Conservation (phyloP, 30 jellyfish, hydroid and myxozoan species). For the Aurelia sp. region DNA sequence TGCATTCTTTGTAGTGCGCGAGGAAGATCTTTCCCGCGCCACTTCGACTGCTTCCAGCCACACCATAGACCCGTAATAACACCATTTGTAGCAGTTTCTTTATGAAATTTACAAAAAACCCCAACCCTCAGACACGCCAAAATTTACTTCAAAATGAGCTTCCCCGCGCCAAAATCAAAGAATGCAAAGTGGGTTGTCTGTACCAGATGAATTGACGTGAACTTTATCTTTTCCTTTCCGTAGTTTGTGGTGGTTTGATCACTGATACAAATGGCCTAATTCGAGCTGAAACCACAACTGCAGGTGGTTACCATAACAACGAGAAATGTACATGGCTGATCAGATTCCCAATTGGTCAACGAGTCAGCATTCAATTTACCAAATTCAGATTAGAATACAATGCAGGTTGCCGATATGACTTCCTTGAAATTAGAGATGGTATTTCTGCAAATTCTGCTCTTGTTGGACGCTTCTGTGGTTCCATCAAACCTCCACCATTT, state of each 20-base stretch:
- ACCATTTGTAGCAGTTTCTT: too few relatives aligned
- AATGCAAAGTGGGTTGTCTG: too few relatives aligned
- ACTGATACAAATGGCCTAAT: constrained; percentile 50
- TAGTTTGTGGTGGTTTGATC: constrained; percentile 88
- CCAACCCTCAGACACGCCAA: too few relatives aligned
- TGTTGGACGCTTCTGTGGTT: constrained; percentile 88
- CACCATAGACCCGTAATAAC: too few relatives aligned
- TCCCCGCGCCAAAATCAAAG: too few relatives aligned
- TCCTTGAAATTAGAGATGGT: constrained; percentile 86
- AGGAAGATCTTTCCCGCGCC: too few relatives aligned
- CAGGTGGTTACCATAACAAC: constrained; percentile 58
- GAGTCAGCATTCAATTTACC: constrained; percentile 54
- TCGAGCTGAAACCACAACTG: constrained; percentile 22
- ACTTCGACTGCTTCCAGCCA: too few relatives aligned
- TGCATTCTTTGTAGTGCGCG: too few relatives aligned
- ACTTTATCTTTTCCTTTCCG: background rate
- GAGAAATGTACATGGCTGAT: constrained; percentile 85
- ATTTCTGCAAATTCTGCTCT: constrained; percentile 58
- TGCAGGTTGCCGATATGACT: constrained; percentile 64
- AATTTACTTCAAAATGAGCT: too few relatives aligned
- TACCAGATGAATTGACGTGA: too few relatives aligned
- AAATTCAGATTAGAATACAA: constrained; percentile 68
- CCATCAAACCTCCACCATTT: constrained; percentile 77
- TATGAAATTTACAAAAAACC: too few relatives aligned
- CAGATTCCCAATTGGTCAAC: constrained; percentile 72